These are phyloP conservation scores for Germaria angustata DNA, from an alignment of 2,888 invertebrate genomes.

Conservation along the genomic window DNA sequence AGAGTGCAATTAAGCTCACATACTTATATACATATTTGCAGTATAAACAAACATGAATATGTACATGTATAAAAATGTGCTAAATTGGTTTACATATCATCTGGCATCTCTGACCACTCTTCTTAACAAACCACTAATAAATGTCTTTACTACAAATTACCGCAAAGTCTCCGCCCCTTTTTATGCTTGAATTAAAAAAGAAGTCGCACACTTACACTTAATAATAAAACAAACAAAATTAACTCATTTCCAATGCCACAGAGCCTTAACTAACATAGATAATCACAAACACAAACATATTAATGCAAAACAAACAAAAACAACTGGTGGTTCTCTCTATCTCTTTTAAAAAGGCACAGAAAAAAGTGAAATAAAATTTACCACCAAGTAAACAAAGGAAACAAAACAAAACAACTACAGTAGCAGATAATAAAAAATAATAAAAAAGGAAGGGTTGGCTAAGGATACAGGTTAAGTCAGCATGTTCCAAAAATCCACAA, in stretches of 20 bases:
- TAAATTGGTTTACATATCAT: too few species aligned
- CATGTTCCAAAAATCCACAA: too few species aligned
- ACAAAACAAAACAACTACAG: conserved; percentile 59
- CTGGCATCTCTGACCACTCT: conserved; percentile 50
- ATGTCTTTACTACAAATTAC: conserved; percentile 58
- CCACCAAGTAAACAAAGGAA: conserved; percentile 43
- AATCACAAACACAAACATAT: conserved; percentile 70
- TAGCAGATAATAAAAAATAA: conserved; percentile 39
- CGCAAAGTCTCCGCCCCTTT: conserved; percentile 74
- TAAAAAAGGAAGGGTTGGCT: background rate
- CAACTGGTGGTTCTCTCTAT: conserved; percentile 18
- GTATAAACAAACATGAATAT: too few species aligned
- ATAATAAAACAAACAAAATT: conserved; percentile 39
- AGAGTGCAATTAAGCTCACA: too few species aligned
- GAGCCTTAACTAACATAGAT: conserved; percentile 73
- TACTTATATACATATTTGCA: too few species aligned
- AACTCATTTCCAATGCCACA: conserved; percentile 16
- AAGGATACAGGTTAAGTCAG: too few species aligned
- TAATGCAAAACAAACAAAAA: conserved; percentile 5
- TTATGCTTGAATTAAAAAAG: background rate
- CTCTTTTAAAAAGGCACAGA: background rate
- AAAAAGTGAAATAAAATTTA: conserved; percentile 31
- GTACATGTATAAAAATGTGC: too few species aligned
- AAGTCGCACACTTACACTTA: conserved; percentile 30
- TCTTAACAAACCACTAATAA: conserved; percentile 44